Evolutionary conservation across 2,888 invertebrate genomes (phyloP).

Genomic region (Sicus ferrugineus): DNA sequence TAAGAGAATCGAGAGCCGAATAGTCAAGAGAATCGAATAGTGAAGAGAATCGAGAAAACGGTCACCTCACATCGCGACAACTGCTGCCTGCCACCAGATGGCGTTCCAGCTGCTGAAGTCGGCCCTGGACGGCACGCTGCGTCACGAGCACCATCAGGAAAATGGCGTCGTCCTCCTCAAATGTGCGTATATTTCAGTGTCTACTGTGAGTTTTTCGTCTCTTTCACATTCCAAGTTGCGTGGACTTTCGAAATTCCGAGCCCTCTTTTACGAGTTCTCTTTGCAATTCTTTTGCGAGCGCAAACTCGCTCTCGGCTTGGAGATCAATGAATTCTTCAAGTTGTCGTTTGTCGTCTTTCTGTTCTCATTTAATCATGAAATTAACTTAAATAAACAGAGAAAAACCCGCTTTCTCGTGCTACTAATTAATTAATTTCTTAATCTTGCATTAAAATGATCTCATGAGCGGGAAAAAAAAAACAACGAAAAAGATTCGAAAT

Average conservation of each 20-base stretch:
- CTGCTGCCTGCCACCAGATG: conserved; percentile 42
- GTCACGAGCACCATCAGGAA: conserved; percentile 47
- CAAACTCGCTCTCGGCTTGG: not conserved
- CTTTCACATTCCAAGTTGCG: too few species aligned
- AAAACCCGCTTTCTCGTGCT: too few species aligned
- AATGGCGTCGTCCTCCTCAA: conserved; percentile 61
- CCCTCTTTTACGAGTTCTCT: too few species aligned
- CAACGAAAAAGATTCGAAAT: not conserved
- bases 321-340: not conserved
- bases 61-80: not conserved
- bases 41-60: too few species aligned
- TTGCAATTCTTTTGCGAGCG: too few species aligned
- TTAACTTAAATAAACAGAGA: too few species aligned
- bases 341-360: too few species aligned
- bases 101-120: conserved; percentile 61
- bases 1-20: too few species aligned
- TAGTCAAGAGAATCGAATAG: too few species aligned
- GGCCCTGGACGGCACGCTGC: conserved; percentile 55
- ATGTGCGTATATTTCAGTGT: conserved; percentile 50
- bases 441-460: not conserved
- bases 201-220: not conserved
- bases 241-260: too few species aligned
- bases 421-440: too few species aligned
- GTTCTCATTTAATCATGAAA: too few species aligned
- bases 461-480: not conserved